Evolutionary conservation across 1,140 invertebrate genomes (phyloP).

Genomic region (Hyles euphorbiae): DNA sequence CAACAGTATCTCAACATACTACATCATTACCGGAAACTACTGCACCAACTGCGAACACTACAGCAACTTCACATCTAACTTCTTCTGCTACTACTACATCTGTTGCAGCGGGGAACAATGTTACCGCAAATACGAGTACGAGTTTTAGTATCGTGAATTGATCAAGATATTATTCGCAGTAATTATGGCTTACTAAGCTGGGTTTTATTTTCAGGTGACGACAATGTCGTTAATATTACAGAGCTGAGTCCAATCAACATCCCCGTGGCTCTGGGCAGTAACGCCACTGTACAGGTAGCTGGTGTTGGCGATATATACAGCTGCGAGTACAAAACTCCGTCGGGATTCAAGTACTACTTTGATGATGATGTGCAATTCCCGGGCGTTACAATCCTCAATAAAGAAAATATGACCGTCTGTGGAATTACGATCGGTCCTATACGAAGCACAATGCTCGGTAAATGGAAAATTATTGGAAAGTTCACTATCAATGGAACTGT

Average conservation of each 20-base stretch:
- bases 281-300: slow-evolving; percentile 10
- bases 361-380: neutral
- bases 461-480: slow-evolving; percentile 25
- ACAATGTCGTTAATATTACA: slow-evolving; percentile 28
- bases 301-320: slow-evolving; percentile 12
- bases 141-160: too few species aligned
- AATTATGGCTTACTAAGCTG: too few species aligned
- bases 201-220: slow-evolving; percentile 18
- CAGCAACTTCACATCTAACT: too few species aligned
- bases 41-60: too few species aligned
- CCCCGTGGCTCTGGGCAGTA: slow-evolving; percentile 18
- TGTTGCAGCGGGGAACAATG: too few species aligned
- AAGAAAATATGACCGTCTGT: slow-evolving; percentile 1
- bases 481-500: slow-evolving; percentile 20
- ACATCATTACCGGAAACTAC: too few species aligned
- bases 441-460: slow-evolving; percentile 16
- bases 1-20: too few species aligned
- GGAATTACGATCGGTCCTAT: slow-evolving; percentile 16
- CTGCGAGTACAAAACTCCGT: slow-evolving; percentile 19
- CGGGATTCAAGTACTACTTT: slow-evolving; percentile 8
- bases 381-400: slow-evolving; percentile 9
- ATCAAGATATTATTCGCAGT: too few species aligned
- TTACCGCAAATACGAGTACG: too few species aligned
- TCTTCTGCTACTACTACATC: too few species aligned
- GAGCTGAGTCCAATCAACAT: slow-evolving; percentile 4